Base-by-base conservation (phyloP, 2,113 vertebrate genomes). In the Myotis brandtii region DNA sequence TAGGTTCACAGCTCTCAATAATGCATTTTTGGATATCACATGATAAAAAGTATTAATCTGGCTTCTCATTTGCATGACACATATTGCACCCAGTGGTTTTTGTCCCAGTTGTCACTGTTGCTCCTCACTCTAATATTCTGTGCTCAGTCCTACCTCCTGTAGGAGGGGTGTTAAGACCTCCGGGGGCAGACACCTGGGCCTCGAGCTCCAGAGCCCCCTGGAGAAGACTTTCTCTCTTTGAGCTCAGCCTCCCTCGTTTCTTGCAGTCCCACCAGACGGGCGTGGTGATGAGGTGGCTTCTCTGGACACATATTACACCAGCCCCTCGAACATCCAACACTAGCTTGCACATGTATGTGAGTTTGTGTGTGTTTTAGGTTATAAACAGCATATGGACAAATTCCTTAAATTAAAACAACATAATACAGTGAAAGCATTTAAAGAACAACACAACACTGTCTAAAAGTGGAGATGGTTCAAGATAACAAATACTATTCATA, bases 241-340 rank as follows among this genome's bases (percentile, higher is more conserved):
- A 52, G n/a, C 10, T 11, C 13, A 37, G n/a, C 30, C 4, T 40
- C 13, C 17, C 18, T 3, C 1, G 0, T 7, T 9, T 34, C 25
- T 14, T 25, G 13, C 21, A 3, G 1, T 18, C 46, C 86, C 16
- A 0, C 54, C 14, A 4, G 3, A 6, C 0, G 12, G 54, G 11
- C 2, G 0, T 7, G 4, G 48, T 17, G 59, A 59, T 11, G 9
- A 40, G 34, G 32, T 16, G 20, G 40, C 12, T 25, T 32, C 40
- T 34, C 9, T 10, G 6, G n/a, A 18, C 12, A 10, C 32, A 9
- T 1, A 4, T 40, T 9, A 13, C 52, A 10, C 1, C 18, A 32
- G 9, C 6, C 52, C n/a, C 9, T 6, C 0, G 0, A 16, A 62
- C 11, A 0, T 1, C 8, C 10, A 21, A 50, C 40, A 2, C 59